phyloP scores from a whole-genome alignment of 1,140 invertebrate genomes.

The Aphelenchoides avenae region DNA sequence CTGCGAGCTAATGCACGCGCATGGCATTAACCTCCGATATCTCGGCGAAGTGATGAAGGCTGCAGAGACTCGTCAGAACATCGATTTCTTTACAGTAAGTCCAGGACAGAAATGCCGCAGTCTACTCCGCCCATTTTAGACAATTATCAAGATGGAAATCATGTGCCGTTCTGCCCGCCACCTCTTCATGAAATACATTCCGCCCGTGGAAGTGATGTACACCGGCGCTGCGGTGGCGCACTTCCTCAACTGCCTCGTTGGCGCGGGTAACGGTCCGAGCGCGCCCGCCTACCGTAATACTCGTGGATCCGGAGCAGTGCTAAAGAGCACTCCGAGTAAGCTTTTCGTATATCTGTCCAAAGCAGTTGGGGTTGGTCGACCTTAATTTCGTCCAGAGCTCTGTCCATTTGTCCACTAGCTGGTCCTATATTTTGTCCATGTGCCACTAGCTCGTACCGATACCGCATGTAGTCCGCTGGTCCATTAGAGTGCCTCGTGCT shows the following conservation, averaged over 20 bases:
- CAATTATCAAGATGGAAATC: slow-evolving; percentile 23
- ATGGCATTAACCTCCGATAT: slow-evolving; percentile 94
- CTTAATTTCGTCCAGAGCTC: no score
- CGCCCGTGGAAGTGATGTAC: slow-evolving; percentile 11
- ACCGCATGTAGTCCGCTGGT: no score
- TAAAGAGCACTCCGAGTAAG: no score
- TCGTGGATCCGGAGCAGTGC: no score
- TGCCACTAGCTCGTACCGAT: no score
- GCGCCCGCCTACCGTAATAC: no score
- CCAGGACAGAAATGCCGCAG: neutral
- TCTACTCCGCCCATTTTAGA: slow-evolving; percentile 15
- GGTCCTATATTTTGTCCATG: no score
- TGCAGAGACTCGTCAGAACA: slow-evolving; percentile 60
- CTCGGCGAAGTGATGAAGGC: slow-evolving; percentile 79
- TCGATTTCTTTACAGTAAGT: slow-evolving; percentile 21
- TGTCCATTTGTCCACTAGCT: no score
- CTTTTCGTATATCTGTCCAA: no score
- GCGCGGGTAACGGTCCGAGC: slow-evolving; percentile 3
- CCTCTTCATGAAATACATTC: slow-evolving; percentile 26
- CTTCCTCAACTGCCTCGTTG: slow-evolving; percentile 32
- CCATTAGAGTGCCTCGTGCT: no score
- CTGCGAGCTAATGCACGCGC: slow-evolving; percentile 80
- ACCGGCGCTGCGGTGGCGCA: slow-evolving; percentile 26
- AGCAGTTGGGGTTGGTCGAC: no score
- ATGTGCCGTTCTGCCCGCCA: slow-evolving; percentile 25